Evolutionary conservation across 2,113 vertebrate genomes (phyloP).

Genomic region (Calyptomena viridis): DNA sequence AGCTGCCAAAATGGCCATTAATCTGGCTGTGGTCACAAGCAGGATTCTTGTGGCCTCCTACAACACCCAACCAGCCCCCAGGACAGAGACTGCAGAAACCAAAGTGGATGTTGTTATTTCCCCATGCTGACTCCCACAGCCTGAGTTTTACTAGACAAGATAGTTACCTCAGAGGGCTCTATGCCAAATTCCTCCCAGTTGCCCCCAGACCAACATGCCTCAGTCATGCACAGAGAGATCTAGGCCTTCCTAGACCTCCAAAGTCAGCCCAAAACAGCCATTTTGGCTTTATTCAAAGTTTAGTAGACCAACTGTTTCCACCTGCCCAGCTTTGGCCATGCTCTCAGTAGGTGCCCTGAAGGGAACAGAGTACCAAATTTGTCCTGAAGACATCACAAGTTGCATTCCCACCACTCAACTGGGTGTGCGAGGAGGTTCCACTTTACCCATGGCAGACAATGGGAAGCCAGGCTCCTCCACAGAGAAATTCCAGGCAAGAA

Average conservation of each 20-base stretch:
- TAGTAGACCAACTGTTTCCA: not conserved
- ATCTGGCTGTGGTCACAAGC: conserved; percentile 44
- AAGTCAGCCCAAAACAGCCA: not conserved
- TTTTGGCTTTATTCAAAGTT: not conserved
- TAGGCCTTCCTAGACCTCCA: not conserved
- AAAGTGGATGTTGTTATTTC: conserved; percentile 52
- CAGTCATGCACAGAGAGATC: not conserved
- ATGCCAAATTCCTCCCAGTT: not conserved
- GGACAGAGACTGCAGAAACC: conserved; percentile 39
- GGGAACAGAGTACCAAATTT: not conserved
- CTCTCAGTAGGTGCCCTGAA: not conserved
- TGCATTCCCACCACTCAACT: not conserved
- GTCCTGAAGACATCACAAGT: not conserved
- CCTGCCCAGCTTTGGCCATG: not conserved
- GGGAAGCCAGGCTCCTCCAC: not conserved
- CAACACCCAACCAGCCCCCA: not conserved
- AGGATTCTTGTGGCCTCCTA: conserved; percentile 58
- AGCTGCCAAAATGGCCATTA: conserved; percentile 47
- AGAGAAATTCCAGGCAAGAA: conserved; percentile 34
- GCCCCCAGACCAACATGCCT: not conserved
- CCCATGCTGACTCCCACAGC: not conserved
- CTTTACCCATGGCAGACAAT: not conserved
- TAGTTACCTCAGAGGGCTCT: not conserved
- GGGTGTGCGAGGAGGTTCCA: not conserved
- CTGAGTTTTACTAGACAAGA: not conserved